Evolutionary conservation across 2,797 vertebrate genomes (phyloP).

Genomic region (Paedocypris micromegethes): DNA sequence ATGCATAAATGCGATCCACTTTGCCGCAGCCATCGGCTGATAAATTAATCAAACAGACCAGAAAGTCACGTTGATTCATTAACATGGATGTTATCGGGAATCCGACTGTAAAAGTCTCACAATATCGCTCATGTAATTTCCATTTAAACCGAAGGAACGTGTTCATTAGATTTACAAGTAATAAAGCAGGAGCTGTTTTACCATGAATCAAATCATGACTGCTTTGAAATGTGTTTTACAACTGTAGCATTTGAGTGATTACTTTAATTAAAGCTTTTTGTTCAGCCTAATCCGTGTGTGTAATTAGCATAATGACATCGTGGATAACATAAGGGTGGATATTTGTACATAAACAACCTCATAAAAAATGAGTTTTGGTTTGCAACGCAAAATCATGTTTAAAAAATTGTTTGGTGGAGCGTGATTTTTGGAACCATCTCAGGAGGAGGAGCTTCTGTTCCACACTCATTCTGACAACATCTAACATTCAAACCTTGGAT

Average conservation of each 20-base stretch:
- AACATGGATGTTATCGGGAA: constrained; percentile 20
- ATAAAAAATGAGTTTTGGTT: not conserved
- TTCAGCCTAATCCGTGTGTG: no score
- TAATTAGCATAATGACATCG: no score
- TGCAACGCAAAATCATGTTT: not conserved
- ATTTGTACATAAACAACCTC: no score
- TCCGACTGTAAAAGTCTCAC: not conserved
- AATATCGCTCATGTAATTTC: not conserved
- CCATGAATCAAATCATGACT: not conserved
- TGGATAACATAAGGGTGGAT: no score
- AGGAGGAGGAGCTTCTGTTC: constrained; percentile 28
- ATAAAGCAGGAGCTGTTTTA: not conserved
- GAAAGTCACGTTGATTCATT: constrained; percentile 33
- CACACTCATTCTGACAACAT: constrained; percentile 23
- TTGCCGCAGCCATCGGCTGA: constrained; percentile 11
- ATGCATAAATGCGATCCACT: constrained; percentile 20
- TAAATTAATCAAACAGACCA: constrained; percentile 36
- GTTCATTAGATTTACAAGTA: not conserved
- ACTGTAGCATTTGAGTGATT: not conserved
- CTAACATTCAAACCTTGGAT: not conserved
- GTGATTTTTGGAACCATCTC: constrained; percentile 11
- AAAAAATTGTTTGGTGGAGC: constrained; percentile 26
- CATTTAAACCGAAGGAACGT: not conserved
- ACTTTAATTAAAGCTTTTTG: no score
- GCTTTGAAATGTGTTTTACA: not conserved